Percentiles rank a stretch among this genome's conserved stretches.
Evolutionary conservation across 1,140 invertebrate genomes (phyloP).

Genomic region (Penaeus chinensis): DNA sequence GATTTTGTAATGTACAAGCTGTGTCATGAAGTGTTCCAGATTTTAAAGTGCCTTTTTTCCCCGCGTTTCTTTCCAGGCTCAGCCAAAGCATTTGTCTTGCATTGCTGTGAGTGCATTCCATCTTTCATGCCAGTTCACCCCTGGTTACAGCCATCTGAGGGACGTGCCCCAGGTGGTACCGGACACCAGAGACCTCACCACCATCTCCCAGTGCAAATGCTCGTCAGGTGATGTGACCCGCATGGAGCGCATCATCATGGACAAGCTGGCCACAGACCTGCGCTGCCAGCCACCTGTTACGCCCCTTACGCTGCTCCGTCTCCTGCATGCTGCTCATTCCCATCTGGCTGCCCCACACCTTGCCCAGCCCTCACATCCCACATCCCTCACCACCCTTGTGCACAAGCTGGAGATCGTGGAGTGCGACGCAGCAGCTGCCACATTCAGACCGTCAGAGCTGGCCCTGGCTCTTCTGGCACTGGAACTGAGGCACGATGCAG

Average conservation of each 20-base stretch:
- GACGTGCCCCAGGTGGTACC: constrained; percentile 65
- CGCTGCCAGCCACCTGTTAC: constrained; percentile 72
- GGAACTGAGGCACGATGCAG: constrained; percentile 66
- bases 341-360: constrained; percentile 69
- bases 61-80: constrained; percentile 66
- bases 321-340: constrained; percentile 74
- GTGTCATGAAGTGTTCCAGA: not conserved
- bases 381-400: constrained; percentile 70
- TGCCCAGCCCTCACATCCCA: constrained; percentile 68
- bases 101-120: constrained; percentile 79
- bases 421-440: constrained; percentile 78
- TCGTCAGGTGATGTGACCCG: constrained; percentile 79
- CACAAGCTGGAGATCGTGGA: constrained; percentile 78
- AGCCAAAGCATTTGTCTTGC: constrained; percentile 78
- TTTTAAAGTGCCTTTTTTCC: not conserved
- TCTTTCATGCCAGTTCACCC: constrained; percentile 72
- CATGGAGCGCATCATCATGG: constrained; percentile 79
- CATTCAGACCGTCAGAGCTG: constrained; percentile 76
- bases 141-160: constrained; percentile 66
- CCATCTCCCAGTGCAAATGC: constrained; percentile 79
- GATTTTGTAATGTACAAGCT: too few relatives aligned
- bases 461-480: constrained; percentile 77
- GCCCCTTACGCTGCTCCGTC: constrained; percentile 76
- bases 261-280: constrained; percentile 77
- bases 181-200: constrained; percentile 70